Conservation (phyloP, 2,888 invertebrate genomes). For the Bruchidius siliquastri region DNA sequence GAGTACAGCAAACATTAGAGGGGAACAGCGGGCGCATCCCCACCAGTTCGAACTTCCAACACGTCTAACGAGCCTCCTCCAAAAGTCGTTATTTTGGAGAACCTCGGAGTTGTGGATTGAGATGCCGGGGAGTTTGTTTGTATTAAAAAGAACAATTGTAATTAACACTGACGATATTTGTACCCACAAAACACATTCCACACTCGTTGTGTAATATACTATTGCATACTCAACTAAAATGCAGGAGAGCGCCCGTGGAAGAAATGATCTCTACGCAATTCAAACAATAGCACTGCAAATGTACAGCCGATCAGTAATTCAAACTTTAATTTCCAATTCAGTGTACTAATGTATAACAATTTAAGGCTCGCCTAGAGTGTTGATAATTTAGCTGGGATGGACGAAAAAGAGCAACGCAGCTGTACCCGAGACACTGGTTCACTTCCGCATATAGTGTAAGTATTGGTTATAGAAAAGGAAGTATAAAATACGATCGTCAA, state of each 20-base stretch:
- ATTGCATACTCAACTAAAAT: too few species aligned
- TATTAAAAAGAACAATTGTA: too few species aligned
- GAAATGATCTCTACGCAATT: background rate
- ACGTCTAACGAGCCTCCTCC: too few species aligned
- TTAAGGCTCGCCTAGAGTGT: slow-evolving; percentile 16
- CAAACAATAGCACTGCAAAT: background rate
- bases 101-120: too few species aligned
- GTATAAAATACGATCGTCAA: slow-evolving; percentile 27
- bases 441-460: slow-evolving; percentile 23
- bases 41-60: too few species aligned
- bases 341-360: slow-evolving; percentile 20
- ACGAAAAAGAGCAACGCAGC: slow-evolving; percentile 11
- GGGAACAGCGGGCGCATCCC: too few species aligned
- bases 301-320: background rate
- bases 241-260: background rate
- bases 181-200: too few species aligned
- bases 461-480: slow-evolving; percentile 24
- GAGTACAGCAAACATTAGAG: too few species aligned
- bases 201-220: too few species aligned
- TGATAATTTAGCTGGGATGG: slow-evolving; percentile 17
- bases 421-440: slow-evolving; percentile 1
- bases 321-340: slow-evolving; percentile 16
- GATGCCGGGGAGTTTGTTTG: too few species aligned
- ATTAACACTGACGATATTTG: too few species aligned
- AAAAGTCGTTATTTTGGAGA: too few species aligned